Conservation (phyloP, 2,888 invertebrate genomes). For the Panopea generosa region DNA sequence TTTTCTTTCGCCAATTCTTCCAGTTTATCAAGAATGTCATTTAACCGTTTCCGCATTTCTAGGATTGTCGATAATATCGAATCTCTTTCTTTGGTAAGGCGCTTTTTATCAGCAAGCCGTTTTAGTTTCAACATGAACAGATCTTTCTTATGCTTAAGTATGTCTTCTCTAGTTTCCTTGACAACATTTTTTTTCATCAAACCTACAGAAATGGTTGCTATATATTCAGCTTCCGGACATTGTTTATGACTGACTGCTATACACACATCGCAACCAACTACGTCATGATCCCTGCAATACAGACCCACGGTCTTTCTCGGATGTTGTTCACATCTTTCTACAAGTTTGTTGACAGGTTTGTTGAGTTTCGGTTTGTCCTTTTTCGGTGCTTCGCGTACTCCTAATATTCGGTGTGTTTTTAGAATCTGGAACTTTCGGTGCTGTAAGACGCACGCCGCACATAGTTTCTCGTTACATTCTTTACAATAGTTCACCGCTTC, state of each 20-base stretch:
- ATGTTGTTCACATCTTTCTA: constrained; percentile 27
- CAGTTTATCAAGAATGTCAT: constrained; percentile 48
- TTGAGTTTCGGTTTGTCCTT: constrained; percentile 22
- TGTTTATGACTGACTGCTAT: constrained; percentile 52
- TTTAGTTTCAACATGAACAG: constrained; percentile 37
- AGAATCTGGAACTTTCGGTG: constrained; percentile 55
- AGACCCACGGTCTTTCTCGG: constrained; percentile 40
- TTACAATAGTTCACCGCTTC: constrained; percentile 45
- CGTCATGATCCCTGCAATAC: constrained; percentile 51
- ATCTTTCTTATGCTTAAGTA: constrained; percentile 40
- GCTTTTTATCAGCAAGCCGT: constrained; percentile 41
- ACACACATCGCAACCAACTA: constrained; percentile 51
- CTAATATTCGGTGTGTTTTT: constrained; percentile 36
- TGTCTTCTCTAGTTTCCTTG: constrained; percentile 40
- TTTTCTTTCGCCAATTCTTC: constrained; percentile 36
- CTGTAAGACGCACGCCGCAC: constrained; percentile 37
- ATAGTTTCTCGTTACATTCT: constrained; percentile 54
- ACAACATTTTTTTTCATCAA: constrained; percentile 27
- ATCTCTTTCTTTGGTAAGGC: constrained; percentile 35
- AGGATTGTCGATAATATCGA: constrained; percentile 26
- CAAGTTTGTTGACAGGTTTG: constrained; percentile 18
- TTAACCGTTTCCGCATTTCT: constrained; percentile 32
- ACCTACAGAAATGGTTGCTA: constrained; percentile 30
- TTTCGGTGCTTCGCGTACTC: constrained; percentile 28
- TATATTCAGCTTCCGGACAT: constrained; percentile 43